phyloP scores from a whole-genome alignment of 2,797 vertebrate species.

The Paedocypris micromegethes region DNA sequence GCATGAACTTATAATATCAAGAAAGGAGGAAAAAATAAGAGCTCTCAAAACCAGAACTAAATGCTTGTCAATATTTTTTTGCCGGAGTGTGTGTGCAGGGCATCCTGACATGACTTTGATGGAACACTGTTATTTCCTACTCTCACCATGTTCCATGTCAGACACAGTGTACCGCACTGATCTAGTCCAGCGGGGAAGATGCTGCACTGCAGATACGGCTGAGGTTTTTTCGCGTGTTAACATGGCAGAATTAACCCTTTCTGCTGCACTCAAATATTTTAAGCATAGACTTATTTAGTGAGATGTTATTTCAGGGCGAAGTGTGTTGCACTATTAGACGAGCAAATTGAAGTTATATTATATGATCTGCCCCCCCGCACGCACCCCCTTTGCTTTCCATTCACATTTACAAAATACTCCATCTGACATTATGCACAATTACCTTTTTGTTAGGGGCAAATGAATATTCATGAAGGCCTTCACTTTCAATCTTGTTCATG shows the following conservation, averaged over 20 bases:
- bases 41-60: background rate
- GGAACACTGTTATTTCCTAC: slow-evolving; percentile 40
- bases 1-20: background rate
- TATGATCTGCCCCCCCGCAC: background rate
- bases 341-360: slow-evolving; percentile 27
- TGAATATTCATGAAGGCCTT: slow-evolving; percentile 38
- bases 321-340: slow-evolving; percentile 12
- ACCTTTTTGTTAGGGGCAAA: slow-evolving; percentile 33
- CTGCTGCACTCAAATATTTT: background rate
- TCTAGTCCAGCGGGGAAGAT: slow-evolving; percentile 31
- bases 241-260: slow-evolving; percentile 13
- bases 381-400: background rate
- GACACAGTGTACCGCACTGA: slow-evolving; percentile 22
- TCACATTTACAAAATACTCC: slow-evolving; percentile 26
- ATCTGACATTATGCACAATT: slow-evolving; percentile 38
- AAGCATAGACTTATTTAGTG: slow-evolving; percentile 2
- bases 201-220: slow-evolving; percentile 25
- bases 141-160: slow-evolving; percentile 34
- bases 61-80: slow-evolving; percentile 7
- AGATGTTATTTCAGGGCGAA: slow-evolving; percentile 4
- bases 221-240: slow-evolving; percentile 21
- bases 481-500: slow-evolving; percentile 36
- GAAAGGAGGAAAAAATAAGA: slow-evolving; percentile 8
- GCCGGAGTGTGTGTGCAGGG: slow-evolving; percentile 19
- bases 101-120: slow-evolving; percentile 36